A percentile compares a stretch with the other conserved stretches of the same genome.
Conservation (phyloP, 2,113 vertebrate species). For the Chlorocebus sabaeus region DNA sequence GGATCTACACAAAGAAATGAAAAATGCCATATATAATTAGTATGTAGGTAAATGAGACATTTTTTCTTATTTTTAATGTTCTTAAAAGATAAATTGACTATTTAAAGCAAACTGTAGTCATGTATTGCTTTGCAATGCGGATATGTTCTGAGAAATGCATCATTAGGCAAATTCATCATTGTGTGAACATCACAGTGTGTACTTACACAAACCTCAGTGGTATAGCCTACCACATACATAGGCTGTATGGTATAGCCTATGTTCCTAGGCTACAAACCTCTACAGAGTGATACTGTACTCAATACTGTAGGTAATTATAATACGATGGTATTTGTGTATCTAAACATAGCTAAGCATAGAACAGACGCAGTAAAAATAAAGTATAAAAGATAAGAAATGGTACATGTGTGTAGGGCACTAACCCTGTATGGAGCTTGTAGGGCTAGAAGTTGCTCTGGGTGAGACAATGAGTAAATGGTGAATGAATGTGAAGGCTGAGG, state of each 20-base stretch:
- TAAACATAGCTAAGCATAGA: not conserved
- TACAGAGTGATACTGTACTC: not conserved
- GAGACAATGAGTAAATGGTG: not conserved
- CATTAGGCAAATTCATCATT: not conserved
- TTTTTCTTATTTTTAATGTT: not conserved
- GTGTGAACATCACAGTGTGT: not conserved
- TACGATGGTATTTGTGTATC: too few species aligned
- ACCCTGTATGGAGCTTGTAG: not conserved
- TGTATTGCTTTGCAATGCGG: not conserved
- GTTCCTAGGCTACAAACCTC: not conserved
- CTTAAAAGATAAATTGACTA: not conserved
- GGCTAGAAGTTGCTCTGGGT: not conserved
- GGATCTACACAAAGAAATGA: not conserved
- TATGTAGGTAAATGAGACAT: not conserved
- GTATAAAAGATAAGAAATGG: not conserved
- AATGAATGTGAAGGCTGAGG: not conserved
- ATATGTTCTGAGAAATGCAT: not conserved
- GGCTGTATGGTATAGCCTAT: not conserved
- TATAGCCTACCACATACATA: not conserved
- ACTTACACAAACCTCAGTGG: not conserved
- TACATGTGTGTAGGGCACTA: not conserved
- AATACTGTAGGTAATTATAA: not conserved
- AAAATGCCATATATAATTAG: not conserved
- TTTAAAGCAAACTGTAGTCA: not conserved
- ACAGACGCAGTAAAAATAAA: not conserved